These are phyloP conservation scores for Agrilus mali DNA, from an alignment of 2,888 invertebrate genomes.

Conservation along the genomic window DNA sequence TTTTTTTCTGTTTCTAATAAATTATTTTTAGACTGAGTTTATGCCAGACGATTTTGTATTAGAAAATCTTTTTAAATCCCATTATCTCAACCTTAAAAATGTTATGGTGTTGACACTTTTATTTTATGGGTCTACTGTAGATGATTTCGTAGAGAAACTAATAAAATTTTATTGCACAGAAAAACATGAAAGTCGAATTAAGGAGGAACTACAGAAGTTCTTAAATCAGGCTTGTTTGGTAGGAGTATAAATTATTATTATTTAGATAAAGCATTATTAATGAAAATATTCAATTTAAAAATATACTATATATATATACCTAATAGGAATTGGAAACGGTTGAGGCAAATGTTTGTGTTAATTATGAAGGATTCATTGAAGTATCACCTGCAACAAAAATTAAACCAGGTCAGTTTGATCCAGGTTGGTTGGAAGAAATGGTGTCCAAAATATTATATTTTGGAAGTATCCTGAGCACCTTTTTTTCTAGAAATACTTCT, in stretches of 20 bases:
- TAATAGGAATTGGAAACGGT: conserved; percentile 7
- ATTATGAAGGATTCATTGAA: conserved; percentile 19
- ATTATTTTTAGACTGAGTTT: conserved; percentile 24
- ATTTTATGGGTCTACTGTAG: conserved; percentile 21
- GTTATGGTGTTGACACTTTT: conserved; percentile 23
- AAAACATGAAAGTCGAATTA: conserved; percentile 18
- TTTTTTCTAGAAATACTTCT: conserved; percentile 23
- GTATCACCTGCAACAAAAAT: conserved; percentile 23
- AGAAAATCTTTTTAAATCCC: conserved; percentile 22
- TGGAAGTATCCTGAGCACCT: conserved; percentile 19
- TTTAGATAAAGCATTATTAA: too few species aligned
- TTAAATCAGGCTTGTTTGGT: conserved; percentile 25
- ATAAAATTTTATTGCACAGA: conserved; percentile 22
- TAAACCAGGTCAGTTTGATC: conserved; percentile 23
- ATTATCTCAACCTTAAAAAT: conserved; percentile 25
- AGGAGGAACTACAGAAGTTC: conserved; percentile 24
- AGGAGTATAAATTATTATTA: conserved; percentile 8
- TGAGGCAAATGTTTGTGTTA: conserved; percentile 19
- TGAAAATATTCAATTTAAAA: neutral
- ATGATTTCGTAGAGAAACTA: conserved; percentile 21
- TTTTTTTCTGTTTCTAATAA: conserved; percentile 2
- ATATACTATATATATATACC: conserved; percentile 7
- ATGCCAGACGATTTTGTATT: conserved; percentile 23
- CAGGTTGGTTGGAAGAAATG: conserved; percentile 27
- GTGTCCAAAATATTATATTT: conserved; percentile 25